Evolutionary conservation across 1,140 invertebrate genomes (phyloP).

Genomic region (Manduca sexta): DNA sequence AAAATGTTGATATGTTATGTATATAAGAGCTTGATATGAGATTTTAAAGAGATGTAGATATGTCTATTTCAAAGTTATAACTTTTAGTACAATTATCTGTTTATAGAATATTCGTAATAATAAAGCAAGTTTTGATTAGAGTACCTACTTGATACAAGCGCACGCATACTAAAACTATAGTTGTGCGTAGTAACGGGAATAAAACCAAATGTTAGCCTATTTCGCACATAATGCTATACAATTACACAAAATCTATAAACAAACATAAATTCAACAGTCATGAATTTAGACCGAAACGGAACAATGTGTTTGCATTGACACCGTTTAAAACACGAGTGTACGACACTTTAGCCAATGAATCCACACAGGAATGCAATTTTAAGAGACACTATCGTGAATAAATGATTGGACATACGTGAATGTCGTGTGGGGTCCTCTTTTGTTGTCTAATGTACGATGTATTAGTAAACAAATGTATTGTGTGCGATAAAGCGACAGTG

Average conservation of each 20-base stretch:
- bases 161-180: too few species aligned
- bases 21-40: too few species aligned
- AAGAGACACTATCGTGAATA: not conserved
- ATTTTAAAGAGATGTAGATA: too few species aligned
- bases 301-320: constrained; percentile 25
- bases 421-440: constrained; percentile 44
- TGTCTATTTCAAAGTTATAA: too few species aligned
- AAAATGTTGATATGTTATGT: too few species aligned
- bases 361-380: not conserved
- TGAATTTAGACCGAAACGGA: constrained; percentile 35
- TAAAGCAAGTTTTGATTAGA: too few species aligned
- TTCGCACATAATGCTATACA: not conserved
- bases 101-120: too few species aligned
- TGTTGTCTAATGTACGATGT: constrained; percentile 37
- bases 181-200: too few species aligned
- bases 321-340: not conserved
- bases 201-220: too few species aligned
- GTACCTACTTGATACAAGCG: too few species aligned
- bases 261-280: constrained; percentile 22
- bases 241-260: not conserved
- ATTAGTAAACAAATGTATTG: constrained; percentile 52
- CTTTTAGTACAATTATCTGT: too few species aligned
- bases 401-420: constrained; percentile 38
- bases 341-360: not conserved
- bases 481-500: constrained; percentile 16